phyloP scores from a whole-genome alignment of 2,888 invertebrate species.

The Dryobotodes eremita region DNA sequence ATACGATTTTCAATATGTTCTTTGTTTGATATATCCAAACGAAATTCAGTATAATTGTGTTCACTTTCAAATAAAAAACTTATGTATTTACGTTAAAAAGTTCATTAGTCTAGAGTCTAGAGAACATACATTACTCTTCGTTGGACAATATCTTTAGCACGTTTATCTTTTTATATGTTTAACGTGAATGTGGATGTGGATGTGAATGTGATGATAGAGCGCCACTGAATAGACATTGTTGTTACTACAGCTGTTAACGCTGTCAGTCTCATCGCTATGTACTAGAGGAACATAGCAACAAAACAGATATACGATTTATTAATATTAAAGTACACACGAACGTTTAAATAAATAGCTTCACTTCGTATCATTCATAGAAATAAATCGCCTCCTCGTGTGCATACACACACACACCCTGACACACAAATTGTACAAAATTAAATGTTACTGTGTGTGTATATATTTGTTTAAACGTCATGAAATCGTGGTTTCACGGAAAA shows the following conservation, averaged over 20 bases:
- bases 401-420: neutral
- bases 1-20: neutral
- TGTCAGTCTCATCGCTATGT: constrained; percentile 8
- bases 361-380: constrained; percentile 40
- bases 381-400: constrained; percentile 31
- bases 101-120: constrained; percentile 1
- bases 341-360: constrained; percentile 26
- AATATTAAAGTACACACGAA: constrained; percentile 25
- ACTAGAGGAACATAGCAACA: constrained; percentile 1
- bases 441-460: constrained; percentile 27
- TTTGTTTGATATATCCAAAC: neutral
- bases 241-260: constrained; percentile 5
- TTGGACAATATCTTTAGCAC: constrained; percentile 1
- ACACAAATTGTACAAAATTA: constrained; percentile 25
- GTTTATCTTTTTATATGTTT: no score
- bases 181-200: neutral
- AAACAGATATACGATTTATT: constrained; percentile 25
- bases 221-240: constrained; percentile 8
- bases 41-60: neutral
- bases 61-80: neutral
- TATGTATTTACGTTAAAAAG: neutral
- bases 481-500: constrained; percentile 12
- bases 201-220: neutral
- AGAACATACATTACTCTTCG: neutral
- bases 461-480: constrained; percentile 37